These are phyloP conservation scores for Acholoe squamosa DNA, from an alignment of 2,888 invertebrate genomes.

Conservation along the genomic window DNA sequence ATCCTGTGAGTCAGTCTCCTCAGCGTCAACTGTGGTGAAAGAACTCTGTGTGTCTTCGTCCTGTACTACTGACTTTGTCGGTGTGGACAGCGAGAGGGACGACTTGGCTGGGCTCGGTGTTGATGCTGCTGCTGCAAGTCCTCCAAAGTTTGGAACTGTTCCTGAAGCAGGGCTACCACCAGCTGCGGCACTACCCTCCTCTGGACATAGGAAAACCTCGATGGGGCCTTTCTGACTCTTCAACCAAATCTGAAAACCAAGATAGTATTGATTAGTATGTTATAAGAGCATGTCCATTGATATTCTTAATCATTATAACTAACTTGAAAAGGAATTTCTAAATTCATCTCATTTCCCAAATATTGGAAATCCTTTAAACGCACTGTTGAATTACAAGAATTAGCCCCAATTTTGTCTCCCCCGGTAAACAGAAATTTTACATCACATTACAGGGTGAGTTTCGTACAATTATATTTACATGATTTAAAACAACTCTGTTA, in stretches of 20 bases:
- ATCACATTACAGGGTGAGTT: no score
- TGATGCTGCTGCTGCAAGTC: not conserved
- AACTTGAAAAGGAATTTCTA: no score
- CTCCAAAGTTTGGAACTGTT: not conserved
- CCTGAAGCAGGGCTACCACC: not conserved
- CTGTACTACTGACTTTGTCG: not conserved
- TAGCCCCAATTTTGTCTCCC: no score
- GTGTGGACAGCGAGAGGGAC: not conserved
- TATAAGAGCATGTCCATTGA: no score
- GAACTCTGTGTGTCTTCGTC: conserved; percentile 34
- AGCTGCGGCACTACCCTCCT: conserved; percentile 84
- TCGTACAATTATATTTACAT: no score
- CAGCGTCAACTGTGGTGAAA: conserved; percentile 57
- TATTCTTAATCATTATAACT: no score
- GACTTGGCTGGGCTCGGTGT: not conserved
- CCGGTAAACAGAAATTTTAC: no score
- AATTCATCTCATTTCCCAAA: no score
- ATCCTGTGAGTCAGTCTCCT: conserved; percentile 73
- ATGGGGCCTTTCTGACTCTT: conserved; percentile 95
- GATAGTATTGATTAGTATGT: not conserved
- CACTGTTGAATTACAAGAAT: no score
- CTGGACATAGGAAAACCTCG: conserved; percentile 97
- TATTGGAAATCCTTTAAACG: no score
- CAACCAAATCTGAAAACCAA: conserved; percentile 90
- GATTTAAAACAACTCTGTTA: no score